Conservation (phyloP, 1,140 invertebrate genomes). For the Cryptotermes secundus region DNA sequence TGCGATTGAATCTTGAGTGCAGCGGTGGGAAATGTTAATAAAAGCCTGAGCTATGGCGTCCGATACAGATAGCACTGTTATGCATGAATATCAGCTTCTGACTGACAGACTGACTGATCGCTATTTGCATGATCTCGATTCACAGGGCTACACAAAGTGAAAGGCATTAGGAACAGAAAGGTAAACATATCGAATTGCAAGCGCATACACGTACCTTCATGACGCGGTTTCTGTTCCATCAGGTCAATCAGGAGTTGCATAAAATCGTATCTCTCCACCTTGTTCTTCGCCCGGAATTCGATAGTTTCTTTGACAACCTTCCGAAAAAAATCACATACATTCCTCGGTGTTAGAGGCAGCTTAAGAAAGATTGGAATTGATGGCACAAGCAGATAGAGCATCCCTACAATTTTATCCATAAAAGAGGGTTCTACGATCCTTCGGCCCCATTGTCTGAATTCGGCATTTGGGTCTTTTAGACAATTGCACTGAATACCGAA, state of each 20-base stretch:
- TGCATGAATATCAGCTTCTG: no score
- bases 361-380: background rate
- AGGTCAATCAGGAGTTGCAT: conserved; percentile 6
- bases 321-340: background rate
- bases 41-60: no score
- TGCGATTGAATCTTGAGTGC: no score
- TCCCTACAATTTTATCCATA: background rate
- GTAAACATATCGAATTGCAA: no score
- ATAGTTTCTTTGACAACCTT: background rate
- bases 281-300: background rate
- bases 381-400: background rate
- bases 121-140: no score
- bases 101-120: no score
- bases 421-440: conserved; percentile 42
- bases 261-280: background rate
- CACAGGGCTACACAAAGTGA: no score
- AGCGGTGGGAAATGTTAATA: no score
- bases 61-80: no score
- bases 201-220: background rate
- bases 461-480: conserved; percentile 49
- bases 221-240: background rate
- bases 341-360: background rate
- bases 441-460: conserved; percentile 51
- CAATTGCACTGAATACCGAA: conserved; percentile 53
- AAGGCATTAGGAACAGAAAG: no score